Percentiles rank a stretch among this genome's conserved stretches.
Conservation (phyloP, 2,113 vertebrate genomes). For the Piprites chloris region DNA sequence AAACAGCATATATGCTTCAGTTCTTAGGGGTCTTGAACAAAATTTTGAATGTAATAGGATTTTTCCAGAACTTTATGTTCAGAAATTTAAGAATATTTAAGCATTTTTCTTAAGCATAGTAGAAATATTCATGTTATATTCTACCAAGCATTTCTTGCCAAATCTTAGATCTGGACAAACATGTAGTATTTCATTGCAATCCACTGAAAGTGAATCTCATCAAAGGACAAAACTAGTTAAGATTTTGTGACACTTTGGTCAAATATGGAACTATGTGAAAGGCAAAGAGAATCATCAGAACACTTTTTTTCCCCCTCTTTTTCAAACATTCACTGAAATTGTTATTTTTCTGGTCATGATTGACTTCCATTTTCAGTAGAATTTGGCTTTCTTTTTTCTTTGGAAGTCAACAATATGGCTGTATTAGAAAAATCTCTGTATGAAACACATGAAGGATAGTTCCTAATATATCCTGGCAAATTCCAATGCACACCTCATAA, state of each 20-base stretch:
- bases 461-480: background rate
- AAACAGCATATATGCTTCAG: background rate
- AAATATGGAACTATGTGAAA: background rate
- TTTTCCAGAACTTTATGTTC: background rate
- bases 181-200: background rate
- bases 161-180: background rate
- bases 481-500: background rate
- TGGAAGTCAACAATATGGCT: background rate
- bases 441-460: background rate
- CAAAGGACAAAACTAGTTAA: background rate
- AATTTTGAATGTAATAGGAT: background rate
- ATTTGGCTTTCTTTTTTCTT: background rate
- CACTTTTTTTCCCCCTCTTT: background rate
- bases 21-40: background rate
- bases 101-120: background rate
- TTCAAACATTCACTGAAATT: background rate
- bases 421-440: background rate
- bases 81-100: background rate
- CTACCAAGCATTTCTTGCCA: background rate
- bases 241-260: background rate
- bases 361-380: background rate
- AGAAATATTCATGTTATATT: background rate
- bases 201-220: background rate
- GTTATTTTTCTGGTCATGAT: background rate
- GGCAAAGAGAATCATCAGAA: background rate